These are phyloP conservation scores for Rhabdornis inornatus DNA, from an alignment of 2,113 vertebrate species.

Conservation along the genomic window DNA sequence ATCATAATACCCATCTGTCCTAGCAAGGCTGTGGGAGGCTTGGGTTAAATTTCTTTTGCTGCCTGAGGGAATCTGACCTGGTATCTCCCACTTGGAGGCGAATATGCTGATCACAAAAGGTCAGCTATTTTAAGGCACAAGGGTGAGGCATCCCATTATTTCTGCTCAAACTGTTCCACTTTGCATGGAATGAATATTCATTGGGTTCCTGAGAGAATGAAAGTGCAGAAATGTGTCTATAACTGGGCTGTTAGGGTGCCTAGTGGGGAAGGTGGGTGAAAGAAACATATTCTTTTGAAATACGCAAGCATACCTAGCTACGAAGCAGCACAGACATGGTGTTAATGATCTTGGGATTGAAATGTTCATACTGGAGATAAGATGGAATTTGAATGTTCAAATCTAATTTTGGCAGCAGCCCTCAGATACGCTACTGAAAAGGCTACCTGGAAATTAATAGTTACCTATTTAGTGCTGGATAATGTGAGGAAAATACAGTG, in stretches of 20 bases:
- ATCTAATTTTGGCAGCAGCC: background rate
- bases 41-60: background rate
- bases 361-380: background rate
- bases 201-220: background rate
- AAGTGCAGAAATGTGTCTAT: background rate
- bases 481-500: background rate
- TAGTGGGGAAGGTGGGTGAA: background rate
- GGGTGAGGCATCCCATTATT: conserved; percentile 6
- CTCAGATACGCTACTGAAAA: background rate
- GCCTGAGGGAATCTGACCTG: background rate
- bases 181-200: conserved; percentile 51
- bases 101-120: conserved; percentile 3
- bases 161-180: conserved; percentile 13
- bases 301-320: background rate
- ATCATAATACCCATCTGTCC: background rate
- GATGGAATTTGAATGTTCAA: background rate
- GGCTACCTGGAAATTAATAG: background rate
- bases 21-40: background rate
- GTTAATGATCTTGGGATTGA: background rate
- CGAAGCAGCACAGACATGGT: background rate
- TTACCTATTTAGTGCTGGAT: background rate
- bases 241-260: background rate
- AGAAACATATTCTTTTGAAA: background rate
- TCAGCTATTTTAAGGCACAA: background rate
- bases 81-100: background rate